phyloP scores from a whole-genome alignment of 2,113 vertebrate species.

The Electrona antarctica region DNA sequence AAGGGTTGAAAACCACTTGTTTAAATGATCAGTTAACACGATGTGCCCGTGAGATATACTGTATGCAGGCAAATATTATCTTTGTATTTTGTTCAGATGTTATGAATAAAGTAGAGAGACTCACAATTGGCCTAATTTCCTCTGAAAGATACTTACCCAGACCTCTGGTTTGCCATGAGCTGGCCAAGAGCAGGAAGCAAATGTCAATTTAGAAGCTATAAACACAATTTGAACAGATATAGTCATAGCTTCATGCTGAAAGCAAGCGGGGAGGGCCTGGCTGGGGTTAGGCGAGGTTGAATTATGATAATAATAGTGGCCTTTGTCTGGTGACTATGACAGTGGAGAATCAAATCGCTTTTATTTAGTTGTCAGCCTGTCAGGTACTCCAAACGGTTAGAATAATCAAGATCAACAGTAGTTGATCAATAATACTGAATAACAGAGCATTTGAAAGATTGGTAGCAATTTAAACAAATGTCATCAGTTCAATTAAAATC shows the following conservation, averaged over 20 bases:
- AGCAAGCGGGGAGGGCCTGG: neutral
- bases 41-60: constrained; percentile 5
- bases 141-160: constrained; percentile 33
- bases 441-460: neutral
- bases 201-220: constrained; percentile 40
- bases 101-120: constrained; percentile 36
- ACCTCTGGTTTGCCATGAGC: constrained; percentile 20
- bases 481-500: neutral
- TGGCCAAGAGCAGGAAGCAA: constrained; percentile 32
- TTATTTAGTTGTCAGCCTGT: neutral
- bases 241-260: constrained; percentile 1
- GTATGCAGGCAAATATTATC: constrained; percentile 36
- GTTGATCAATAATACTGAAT: neutral
- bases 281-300: neutral
- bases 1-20: too few relatives aligned
- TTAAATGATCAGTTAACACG: too few relatives aligned
- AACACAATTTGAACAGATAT: constrained; percentile 21
- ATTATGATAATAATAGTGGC: constrained; percentile 5
- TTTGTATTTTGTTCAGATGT: constrained; percentile 23
- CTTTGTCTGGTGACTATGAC: neutral
- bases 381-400: neutral
- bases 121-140: constrained; percentile 42
- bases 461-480: neutral
- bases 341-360: neutral
- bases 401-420: neutral